Percentiles rank a stretch among this genome's conserved stretches.
These are phyloP conservation scores for Melangyna quadrimaculata DNA, from an alignment of 2,888 invertebrate species.

Conservation along the genomic window DNA sequence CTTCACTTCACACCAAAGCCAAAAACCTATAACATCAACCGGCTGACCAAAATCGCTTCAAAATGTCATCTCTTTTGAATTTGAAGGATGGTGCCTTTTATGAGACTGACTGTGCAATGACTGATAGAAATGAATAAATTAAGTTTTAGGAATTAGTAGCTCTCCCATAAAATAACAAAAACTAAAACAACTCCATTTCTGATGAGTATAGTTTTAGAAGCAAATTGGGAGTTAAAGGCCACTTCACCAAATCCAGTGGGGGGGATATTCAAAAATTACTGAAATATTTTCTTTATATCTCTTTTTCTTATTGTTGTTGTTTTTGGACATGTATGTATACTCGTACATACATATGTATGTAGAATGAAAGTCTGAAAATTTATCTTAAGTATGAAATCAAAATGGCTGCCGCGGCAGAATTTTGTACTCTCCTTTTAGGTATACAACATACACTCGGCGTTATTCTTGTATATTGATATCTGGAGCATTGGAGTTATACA, in stretches of 20 bases:
- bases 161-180: not conserved
- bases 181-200: not conserved
- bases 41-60: not conserved
- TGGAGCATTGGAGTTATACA: slow-evolving; percentile 34
- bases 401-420: slow-evolving; percentile 74
- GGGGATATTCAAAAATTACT: slow-evolving; percentile 34
- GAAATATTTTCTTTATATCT: slow-evolving; percentile 10
- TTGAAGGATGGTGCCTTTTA: slow-evolving; percentile 21
- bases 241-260: not conserved
- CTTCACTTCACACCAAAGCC: slow-evolving; percentile 5
- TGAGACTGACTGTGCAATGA: no score
- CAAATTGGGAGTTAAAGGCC: slow-evolving; percentile 10
- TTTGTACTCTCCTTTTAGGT: slow-evolving; percentile 43
- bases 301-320: slow-evolving; percentile 10
- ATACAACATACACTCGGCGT: slow-evolving; percentile 12
- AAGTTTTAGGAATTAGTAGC: slow-evolving; percentile 9
- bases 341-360: not conserved
- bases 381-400: slow-evolving; percentile 73
- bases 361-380: slow-evolving; percentile 32
- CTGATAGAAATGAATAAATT: slow-evolving; percentile 22
- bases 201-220: no score
- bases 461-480: slow-evolving; percentile 51
- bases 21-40: not conserved
- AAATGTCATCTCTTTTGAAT: slow-evolving; percentile 18
- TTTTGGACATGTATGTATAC: not conserved